A percentile compares a stretch with the other conserved stretches of the same genome.
These are phyloP conservation scores for Chromis chromis DNA, from an alignment of 2,797 vertebrate genomes.

Conservation along the genomic window DNA sequence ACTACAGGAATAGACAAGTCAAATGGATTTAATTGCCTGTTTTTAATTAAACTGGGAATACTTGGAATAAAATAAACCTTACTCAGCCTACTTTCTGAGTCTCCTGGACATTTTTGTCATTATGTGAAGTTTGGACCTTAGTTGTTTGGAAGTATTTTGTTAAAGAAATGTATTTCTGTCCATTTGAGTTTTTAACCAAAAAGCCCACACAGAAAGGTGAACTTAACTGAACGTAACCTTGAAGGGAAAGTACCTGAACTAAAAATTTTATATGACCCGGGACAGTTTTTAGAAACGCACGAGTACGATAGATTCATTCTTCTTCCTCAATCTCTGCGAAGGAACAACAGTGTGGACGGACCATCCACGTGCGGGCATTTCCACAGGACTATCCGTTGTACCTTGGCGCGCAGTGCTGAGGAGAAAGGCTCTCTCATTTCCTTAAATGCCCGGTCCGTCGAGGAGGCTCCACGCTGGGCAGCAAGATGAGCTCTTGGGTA, in stretches of 20 bases:
- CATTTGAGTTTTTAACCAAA: not conserved
- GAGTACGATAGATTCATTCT: not conserved
- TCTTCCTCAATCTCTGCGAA: slow-evolving; percentile 12
- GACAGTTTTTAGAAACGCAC: not conserved
- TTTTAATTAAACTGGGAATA: slow-evolving; percentile 12
- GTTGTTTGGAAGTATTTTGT: not conserved
- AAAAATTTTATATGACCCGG: not conserved
- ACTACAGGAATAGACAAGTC: slow-evolving; percentile 3
- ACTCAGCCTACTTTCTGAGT: not conserved
- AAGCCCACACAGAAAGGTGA: slow-evolving; percentile 9
- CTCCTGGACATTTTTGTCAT: slow-evolving; percentile 27
- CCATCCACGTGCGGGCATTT: slow-evolving; percentile 51
- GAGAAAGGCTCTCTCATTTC: slow-evolving; percentile 75
- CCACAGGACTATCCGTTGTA: slow-evolving; percentile 65
- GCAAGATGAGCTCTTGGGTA: slow-evolving; percentile 86
- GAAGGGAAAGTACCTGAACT: not conserved
- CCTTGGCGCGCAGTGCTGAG: slow-evolving; percentile 69
- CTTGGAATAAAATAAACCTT: slow-evolving; percentile 48
- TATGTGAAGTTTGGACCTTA: slow-evolving; percentile 17
- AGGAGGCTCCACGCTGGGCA: slow-evolving; percentile 82
- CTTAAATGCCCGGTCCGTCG: slow-evolving; percentile 86
- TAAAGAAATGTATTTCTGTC: not conserved
- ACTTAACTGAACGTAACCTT: too few relatives aligned
- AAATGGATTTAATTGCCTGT: slow-evolving; percentile 38
- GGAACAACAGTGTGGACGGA: slow-evolving; percentile 32